Evolutionary conservation across 2,797 vertebrate species (phyloP).

Genomic region (Oryzias sinensis): DNA sequence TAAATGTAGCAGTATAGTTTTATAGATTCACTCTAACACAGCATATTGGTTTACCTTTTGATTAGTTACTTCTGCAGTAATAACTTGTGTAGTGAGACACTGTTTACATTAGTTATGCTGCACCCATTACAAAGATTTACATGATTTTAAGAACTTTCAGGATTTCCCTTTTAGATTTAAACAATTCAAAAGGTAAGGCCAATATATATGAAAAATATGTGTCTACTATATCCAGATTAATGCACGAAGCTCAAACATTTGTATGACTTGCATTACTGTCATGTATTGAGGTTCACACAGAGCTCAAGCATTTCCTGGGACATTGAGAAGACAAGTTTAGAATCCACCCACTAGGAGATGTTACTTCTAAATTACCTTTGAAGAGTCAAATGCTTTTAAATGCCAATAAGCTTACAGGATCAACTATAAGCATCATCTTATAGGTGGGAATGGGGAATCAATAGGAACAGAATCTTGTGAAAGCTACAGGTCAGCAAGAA

Average conservation of each 20-base stretch:
- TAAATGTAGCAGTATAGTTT: conserved; percentile 3
- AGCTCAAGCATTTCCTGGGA: conserved; percentile 15
- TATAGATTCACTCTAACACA: conserved; percentile 9
- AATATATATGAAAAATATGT: conserved; percentile 49
- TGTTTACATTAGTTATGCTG: conserved; percentile 28
- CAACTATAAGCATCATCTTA: conserved; percentile 45
- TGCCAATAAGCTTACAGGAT: conserved; percentile 37
- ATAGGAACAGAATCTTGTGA: conserved; percentile 34
- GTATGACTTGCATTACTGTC: conserved; percentile 17
- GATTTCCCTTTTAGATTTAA: conserved; percentile 42
- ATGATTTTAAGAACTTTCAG: conserved; percentile 45
- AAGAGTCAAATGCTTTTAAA: conserved; percentile 41
- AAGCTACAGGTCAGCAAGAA: conserved; percentile 37
- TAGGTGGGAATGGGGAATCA: conserved; percentile 34
- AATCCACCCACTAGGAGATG: conserved; percentile 17
- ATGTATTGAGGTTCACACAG: conserved; percentile 24
- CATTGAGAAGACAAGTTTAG: conserved; percentile 10
- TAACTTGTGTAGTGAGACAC: conserved; percentile 1
- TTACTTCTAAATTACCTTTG: conserved; percentile 33
- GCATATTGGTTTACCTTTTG: conserved; percentile 1
- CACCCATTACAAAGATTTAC: not conserved
- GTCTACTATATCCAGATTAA: conserved; percentile 51
- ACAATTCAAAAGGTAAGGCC: conserved; percentile 53
- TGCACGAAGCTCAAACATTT: conserved; percentile 27
- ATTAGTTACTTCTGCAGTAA: conserved; percentile 1